phyloP scores from a whole-genome alignment of 2,113 vertebrate species.

The Cettia cetti region DNA sequence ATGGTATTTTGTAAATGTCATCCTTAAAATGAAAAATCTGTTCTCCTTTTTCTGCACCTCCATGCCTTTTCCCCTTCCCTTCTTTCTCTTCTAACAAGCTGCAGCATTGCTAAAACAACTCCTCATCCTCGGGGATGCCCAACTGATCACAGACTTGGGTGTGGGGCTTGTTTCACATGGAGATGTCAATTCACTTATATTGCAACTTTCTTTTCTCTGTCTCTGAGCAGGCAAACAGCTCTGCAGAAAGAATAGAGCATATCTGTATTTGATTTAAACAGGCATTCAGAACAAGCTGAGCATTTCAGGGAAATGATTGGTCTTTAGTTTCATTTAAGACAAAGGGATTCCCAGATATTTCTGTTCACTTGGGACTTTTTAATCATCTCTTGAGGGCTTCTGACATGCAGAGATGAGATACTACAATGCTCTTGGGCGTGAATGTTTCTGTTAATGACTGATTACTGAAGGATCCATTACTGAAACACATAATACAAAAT shows the following conservation, averaged over 20 bases:
- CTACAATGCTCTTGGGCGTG: not conserved
- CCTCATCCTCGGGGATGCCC: not conserved
- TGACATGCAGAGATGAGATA: not conserved
- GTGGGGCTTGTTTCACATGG: not conserved
- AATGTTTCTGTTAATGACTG: not conserved
- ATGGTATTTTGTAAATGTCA: slow-evolving; percentile 43
- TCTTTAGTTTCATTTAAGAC: slow-evolving; percentile 1
- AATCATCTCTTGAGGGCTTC: not conserved
- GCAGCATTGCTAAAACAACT: not conserved
- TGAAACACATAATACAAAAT: not conserved
- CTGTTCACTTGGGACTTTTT: not conserved
- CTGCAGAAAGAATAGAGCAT: not conserved
- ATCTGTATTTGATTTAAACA: slow-evolving; percentile 35
- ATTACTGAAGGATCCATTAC: not conserved
- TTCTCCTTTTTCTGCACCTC: not conserved
- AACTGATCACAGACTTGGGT: not conserved
- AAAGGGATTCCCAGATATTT: not conserved
- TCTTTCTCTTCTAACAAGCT: not conserved
- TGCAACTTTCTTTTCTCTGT: not conserved
- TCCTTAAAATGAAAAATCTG: slow-evolving; percentile 32
- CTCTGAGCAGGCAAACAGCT: not conserved
- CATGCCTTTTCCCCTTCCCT: not conserved
- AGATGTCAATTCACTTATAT: not conserved
- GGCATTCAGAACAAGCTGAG: not conserved
- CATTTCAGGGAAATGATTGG: not conserved